phyloP scores from a whole-genome alignment of 37 sponge, comb jelly and placozoan species.

The Bolinopsis microptera region DNA sequence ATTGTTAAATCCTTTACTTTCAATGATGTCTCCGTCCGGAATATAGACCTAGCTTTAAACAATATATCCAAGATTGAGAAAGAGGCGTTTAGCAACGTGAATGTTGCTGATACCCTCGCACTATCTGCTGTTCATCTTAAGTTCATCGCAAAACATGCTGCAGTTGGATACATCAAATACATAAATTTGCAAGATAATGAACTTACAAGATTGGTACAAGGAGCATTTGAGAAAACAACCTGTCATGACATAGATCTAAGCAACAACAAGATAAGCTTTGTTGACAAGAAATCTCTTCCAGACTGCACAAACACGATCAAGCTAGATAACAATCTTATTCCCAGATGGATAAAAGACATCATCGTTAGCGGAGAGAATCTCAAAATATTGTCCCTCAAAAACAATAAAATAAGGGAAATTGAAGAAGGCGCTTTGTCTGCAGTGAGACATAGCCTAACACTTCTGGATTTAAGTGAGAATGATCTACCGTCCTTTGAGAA shows the following conservation, averaged over 20 bases:
- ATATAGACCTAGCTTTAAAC: neutral
- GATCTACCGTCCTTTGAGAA: neutral
- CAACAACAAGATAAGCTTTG: neutral
- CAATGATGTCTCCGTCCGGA: neutral
- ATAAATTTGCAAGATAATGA: slow-evolving; percentile 8
- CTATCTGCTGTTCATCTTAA: neutral
- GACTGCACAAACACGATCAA: neutral
- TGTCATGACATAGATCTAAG: slow-evolving; percentile 9
- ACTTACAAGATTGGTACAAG: neutral
- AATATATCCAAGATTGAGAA: neutral
- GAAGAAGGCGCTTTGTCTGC: neutral
- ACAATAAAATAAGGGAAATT: neutral
- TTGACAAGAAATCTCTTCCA: slow-evolving; percentile 4
- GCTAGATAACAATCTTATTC: slow-evolving; percentile 27
- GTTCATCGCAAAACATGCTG: slow-evolving; percentile 6
- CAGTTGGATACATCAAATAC: neutral
- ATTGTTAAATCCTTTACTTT: neutral
- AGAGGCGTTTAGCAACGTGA: slow-evolving; percentile 27
- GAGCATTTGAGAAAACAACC: neutral
- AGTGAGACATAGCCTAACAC: neutral
- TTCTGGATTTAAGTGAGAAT: neutral
- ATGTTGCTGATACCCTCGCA: neutral
- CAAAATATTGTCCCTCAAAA: neutral
- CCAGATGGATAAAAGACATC: neutral
- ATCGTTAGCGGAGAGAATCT: neutral